phyloP scores from a whole-genome alignment of 1,140 invertebrate species.

The Drosophila lacertosa region DNA sequence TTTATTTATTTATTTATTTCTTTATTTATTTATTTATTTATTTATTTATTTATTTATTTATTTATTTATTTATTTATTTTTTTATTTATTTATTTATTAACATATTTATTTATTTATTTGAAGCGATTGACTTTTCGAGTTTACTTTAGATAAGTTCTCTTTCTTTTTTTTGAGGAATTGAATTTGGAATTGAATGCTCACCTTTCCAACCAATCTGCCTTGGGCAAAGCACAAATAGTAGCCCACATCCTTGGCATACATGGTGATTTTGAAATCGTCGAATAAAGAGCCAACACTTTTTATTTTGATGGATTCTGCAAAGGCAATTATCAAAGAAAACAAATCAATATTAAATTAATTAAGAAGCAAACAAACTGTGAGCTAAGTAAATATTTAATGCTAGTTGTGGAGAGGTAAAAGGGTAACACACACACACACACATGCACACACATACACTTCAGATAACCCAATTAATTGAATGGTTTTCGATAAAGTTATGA shows the following conservation, averaged over 20 bases:
- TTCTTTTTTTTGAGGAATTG: too few species aligned
- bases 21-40: too few species aligned
- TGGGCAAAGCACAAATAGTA: constrained; percentile 74
- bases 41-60: too few species aligned
- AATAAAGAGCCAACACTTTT: constrained; percentile 71
- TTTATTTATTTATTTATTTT: too few species aligned
- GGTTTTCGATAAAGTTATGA: constrained; percentile 79
- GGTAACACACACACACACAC: too few species aligned
- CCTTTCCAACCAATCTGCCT: constrained; percentile 79
- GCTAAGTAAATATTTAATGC: constrained; percentile 65
- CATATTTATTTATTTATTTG: too few species aligned
- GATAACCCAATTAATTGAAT: constrained; percentile 83
- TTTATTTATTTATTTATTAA: too few species aligned
- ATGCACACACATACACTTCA: constrained; percentile 45
- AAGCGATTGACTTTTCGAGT: too few species aligned
- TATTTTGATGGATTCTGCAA: constrained; percentile 73
- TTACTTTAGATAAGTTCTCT: too few species aligned
- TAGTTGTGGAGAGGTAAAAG: neutral
- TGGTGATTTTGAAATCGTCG: constrained; percentile 72
- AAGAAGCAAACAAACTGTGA: constrained; percentile 56
- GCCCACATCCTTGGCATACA: constrained; percentile 73
- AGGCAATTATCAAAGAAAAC: constrained; percentile 19
- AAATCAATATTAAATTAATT: constrained; percentile 70
- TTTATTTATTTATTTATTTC: too few species aligned
- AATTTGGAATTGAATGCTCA: constrained; percentile 42